Base-by-base conservation (phyloP, 2,797 vertebrate genomes). In the Salarias fasciatus region DNA sequence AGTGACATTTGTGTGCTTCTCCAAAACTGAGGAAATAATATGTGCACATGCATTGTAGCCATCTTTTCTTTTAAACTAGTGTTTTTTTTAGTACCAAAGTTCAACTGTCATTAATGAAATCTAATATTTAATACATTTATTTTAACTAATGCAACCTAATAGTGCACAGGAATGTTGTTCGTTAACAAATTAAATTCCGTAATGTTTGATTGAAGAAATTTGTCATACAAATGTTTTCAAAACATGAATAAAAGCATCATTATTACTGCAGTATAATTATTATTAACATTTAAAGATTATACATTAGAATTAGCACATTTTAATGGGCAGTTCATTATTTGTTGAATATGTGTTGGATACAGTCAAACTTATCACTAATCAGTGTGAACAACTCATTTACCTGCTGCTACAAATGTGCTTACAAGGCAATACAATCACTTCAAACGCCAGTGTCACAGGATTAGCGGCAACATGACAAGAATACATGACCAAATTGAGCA, bases 401-500 rank as follows among this genome's bases (percentile, higher is more conserved):
- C 18, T 24, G 18, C 18, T 24, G 18, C 18, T 24, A 24, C 18
- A 24, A 24, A 24, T 24, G 18, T 24, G 15, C 15, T 15, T n/a
- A 45, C 8, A 24, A 24, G 18, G 18, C 6, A 47, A 28, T 40
- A 35, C 11, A 61, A 61, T 41, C 30, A 43, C 28, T 50, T 13
- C 10, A 5, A 30, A 8, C 41, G 67, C 35, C 41, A 74, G 81
- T 24, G 18, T 24, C 3, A 24, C 18, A 24, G 18, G 18, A 24
- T 24, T 24, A 59, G 52, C 63, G 59, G 73, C 63, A 67, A 57
- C 64, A 55, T 77, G 48, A 82, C 55, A 68, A 38, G 42, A 80
- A 83, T 72, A 68, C 75, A 80, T 91, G 87, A 88, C 85, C 85
- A 90, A 90, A 90, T 81, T 3, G 57, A 85, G 86, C 28, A 49